Percentiles rank a stretch among this genome's conserved stretches.
Evolutionary conservation across 1,140 invertebrate species (phyloP).

Genomic region (Drosophila pachea): DNA sequence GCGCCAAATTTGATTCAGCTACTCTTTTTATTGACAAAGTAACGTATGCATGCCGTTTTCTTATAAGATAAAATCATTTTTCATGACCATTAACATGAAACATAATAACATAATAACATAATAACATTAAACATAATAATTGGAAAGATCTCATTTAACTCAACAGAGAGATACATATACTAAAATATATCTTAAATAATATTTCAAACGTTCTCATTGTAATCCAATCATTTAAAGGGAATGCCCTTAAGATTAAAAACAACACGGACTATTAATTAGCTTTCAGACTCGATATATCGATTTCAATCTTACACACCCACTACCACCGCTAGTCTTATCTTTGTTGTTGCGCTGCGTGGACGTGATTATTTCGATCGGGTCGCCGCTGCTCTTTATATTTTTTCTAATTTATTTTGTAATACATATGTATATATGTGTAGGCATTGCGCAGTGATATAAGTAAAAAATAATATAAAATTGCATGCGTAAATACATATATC

Average conservation of each 20-base stretch:
- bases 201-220: background rate
- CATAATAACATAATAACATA: too few relatives aligned
- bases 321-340: conserved; percentile 47
- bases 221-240: background rate
- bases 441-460: conserved; percentile 57
- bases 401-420: conserved; percentile 62
- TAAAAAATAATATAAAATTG: conserved; percentile 51
- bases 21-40: background rate
- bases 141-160: too few relatives aligned
- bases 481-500: conserved; percentile 40
- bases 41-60: background rate
- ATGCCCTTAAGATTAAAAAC: background rate
- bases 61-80: too few relatives aligned
- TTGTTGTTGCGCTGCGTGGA: conserved; percentile 56
- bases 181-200: too few relatives aligned
- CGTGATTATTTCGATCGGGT: conserved; percentile 52
- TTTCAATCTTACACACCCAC: conserved; percentile 4
- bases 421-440: conserved; percentile 50
- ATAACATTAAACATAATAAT: too few relatives aligned
- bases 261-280: background rate
- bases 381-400: conserved; percentile 40
- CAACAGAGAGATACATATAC: too few relatives aligned
- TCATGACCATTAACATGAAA: too few relatives aligned
- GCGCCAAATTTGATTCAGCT: conserved; percentile 18
- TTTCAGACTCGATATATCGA: conserved; percentile 13